Base-by-base conservation (phyloP, 2,888 invertebrate species). In the Eucriotettix oculatus region DNA sequence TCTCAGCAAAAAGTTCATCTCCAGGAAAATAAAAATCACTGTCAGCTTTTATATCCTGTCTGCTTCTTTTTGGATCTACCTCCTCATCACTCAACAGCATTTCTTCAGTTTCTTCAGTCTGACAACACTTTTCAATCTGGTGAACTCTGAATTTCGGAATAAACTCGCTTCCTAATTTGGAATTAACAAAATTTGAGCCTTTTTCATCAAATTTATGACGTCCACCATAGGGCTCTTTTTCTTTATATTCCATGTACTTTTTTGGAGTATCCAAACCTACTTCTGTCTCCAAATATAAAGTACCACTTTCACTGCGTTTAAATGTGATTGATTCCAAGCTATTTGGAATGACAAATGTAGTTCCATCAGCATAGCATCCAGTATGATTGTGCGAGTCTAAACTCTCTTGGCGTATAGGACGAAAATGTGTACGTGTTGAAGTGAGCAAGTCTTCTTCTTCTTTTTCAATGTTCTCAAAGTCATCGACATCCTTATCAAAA, bases 341-440 rank as follows among this genome's bases (percentile, higher is more conserved):
- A 66, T 73, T 74, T 62, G 74, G 72, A 2, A 87, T 83, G 65
- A 82, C 78, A 74, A 88, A 88, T 16, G 85, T 84, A 66, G 85
- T 83, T 57, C 88, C 88, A 73, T 88, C 87, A 42, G 78, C 81
- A 70, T 78, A 80, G 59, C 73, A 71, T 42, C 73, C 73, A 71
- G 79, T 79, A 61, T 68, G 69, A 71, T 52, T 60, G 16, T 63
- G 62, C 52, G 62, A 71, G 52, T 72, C 72, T 52, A 69, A 70
- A 52, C 69, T 70, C 56, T 70, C 66, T 67, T 80, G 80, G 67
- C 82, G 80, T 67, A 91, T 90, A 16, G 91, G 90, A 66, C 84
- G 82, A 76, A 92, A 91, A 75, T 92, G 91, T 61, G 90, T 90
- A 65, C 83, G 82, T 64, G 84, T 79, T 10, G 90, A 86, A 16